phyloP scores from a whole-genome alignment of 2,797 vertebrate species.

The Cottoperca gobio region DNA sequence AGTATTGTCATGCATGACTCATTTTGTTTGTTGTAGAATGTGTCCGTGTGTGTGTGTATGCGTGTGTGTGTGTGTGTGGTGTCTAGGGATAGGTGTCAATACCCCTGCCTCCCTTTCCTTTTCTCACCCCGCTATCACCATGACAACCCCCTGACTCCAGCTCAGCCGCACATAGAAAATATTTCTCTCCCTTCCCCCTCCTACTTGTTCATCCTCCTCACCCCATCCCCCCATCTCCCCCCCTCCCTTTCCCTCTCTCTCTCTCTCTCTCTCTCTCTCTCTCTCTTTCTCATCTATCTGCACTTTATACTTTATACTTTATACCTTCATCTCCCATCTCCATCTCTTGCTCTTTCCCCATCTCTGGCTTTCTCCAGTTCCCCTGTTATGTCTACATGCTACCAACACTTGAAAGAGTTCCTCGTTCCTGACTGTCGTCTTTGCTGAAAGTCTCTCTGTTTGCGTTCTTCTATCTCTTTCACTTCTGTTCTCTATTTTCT shows the following conservation, averaged over 20 bases:
- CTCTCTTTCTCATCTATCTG: slow-evolving; percentile 47
- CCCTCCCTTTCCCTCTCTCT: slow-evolving; percentile 20
- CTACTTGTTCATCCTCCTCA: slow-evolving; percentile 62
- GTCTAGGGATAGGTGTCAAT: slow-evolving; percentile 71
- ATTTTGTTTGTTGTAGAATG: slow-evolving; percentile 43
- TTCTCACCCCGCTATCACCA: slow-evolving; percentile 83
- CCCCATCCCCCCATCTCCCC: slow-evolving; percentile 39
- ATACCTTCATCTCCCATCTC: slow-evolving; percentile 68
- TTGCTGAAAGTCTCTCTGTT: slow-evolving; percentile 59
- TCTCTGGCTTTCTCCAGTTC: slow-evolving; percentile 46
- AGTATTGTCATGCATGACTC: slow-evolving; percentile 50
- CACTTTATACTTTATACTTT: slow-evolving; percentile 56
- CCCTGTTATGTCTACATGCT: slow-evolving; percentile 57
- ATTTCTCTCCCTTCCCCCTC: slow-evolving; percentile 78
- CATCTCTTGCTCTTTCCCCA: slow-evolving; percentile 52
- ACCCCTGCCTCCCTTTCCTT: slow-evolving; percentile 63
- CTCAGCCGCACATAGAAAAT: slow-evolving; percentile 73
- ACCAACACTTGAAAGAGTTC: slow-evolving; percentile 68
- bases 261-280: background rate
- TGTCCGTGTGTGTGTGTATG: background rate
- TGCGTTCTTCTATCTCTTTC: slow-evolving; percentile 50
- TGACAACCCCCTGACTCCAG: slow-evolving; percentile 87
- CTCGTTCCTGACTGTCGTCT: slow-evolving; percentile 53
- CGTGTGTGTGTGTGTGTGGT: slow-evolving; percentile 16
- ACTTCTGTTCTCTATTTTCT: slow-evolving; percentile 41